Percentiles rank a stretch among this genome's conserved stretches.
Evolutionary conservation across 1,140 invertebrate genomes (phyloP).

Genomic region (Papilio aristodemus): DNA sequence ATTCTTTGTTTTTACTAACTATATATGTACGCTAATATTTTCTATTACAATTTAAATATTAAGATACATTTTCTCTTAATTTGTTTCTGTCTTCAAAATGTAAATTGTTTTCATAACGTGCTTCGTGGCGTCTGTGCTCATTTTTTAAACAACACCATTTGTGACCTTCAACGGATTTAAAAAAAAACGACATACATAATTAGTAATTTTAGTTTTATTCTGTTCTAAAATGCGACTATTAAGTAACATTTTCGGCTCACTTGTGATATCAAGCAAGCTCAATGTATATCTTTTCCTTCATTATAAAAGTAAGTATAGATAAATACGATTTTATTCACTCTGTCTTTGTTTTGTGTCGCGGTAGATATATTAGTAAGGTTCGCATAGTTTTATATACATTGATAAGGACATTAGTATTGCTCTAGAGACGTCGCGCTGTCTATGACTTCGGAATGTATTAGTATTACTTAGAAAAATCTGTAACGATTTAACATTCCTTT

Average conservation of each 20-base stretch:
- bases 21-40: background rate
- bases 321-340: too few relatives aligned
- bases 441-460: conserved; percentile 21
- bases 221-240: too few relatives aligned
- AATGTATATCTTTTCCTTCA: too few relatives aligned
- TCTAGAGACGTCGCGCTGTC: conserved; percentile 29
- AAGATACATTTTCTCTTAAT: background rate
- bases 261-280: too few relatives aligned
- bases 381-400: background rate
- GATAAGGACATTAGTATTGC: conserved; percentile 21
- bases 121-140: too few relatives aligned
- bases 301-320: too few relatives aligned
- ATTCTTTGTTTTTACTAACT: background rate
- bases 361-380: background rate
- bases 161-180: too few relatives aligned
- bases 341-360: background rate
- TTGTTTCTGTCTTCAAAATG: background rate
- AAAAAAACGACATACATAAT: too few relatives aligned
- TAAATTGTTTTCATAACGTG: background rate
- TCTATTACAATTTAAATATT: background rate
- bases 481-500: conserved; percentile 23
- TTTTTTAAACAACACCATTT: too few relatives aligned
- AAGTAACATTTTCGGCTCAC: too few relatives aligned
- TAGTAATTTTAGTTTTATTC: too few relatives aligned
- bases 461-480: conserved; percentile 29